These are phyloP conservation scores for Rhizomys pruinosus DNA, from an alignment of 2,113 vertebrate species.

Conservation along the genomic window DNA sequence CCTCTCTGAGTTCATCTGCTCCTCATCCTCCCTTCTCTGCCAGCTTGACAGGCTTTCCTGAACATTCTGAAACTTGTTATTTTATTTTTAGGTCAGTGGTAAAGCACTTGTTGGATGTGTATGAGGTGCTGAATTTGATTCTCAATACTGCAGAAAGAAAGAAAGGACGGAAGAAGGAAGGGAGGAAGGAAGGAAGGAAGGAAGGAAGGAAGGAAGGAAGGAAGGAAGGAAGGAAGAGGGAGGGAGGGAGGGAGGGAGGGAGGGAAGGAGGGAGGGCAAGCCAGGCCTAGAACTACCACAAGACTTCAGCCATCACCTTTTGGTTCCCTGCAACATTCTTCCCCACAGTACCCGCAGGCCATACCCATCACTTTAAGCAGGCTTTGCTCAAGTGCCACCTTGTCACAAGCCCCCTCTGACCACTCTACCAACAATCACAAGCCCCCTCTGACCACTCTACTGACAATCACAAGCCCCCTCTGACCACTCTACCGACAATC, in stretches of 20 bases:
- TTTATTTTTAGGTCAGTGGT: no score
- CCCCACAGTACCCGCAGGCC: background rate
- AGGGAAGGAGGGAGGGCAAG: background rate
- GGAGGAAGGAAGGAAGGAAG: no score
- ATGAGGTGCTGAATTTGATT: background rate
- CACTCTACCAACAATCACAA: background rate
- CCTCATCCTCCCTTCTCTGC: background rate
- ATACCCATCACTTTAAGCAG: background rate
- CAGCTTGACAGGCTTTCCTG: background rate
- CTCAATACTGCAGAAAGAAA: background rate
- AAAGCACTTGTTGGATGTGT: background rate
- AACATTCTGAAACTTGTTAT: background rate
- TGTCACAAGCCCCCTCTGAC: background rate
- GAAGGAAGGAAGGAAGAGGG: background rate
- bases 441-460: background rate
- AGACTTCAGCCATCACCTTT: background rate
- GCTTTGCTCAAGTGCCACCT: background rate
- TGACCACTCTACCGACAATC: background rate
- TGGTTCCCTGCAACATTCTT: background rate
- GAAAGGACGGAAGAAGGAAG: fast-evolving
- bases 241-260: background rate
- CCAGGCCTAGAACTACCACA: background rate
- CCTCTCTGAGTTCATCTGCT: background rate
- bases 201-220: background rate
- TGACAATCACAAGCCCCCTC: background rate